phyloP scores from a whole-genome alignment of 2,888 invertebrate species.

The Drosophila greeni region DNA sequence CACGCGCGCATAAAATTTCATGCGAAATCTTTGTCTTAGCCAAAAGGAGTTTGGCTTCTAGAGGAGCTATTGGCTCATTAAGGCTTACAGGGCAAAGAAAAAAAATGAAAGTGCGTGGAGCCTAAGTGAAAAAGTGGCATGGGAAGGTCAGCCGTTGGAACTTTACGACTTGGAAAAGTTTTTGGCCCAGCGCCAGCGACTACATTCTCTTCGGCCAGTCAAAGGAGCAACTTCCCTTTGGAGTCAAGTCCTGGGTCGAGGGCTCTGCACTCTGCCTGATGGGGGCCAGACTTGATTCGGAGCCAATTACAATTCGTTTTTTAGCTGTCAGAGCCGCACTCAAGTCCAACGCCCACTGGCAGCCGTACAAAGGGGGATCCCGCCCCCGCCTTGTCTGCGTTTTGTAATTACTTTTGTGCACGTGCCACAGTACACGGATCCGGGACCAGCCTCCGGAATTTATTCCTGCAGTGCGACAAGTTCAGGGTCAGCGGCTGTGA shows the following conservation, averaged over 20 bases:
- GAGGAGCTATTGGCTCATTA: slow-evolving; percentile 31
- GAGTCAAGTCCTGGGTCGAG: slow-evolving; percentile 37
- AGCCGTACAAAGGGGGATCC: slow-evolving; percentile 19
- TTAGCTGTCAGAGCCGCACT: slow-evolving; percentile 38
- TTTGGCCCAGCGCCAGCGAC: slow-evolving; percentile 34
- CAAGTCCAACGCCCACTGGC: slow-evolving; percentile 39
- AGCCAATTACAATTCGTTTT: slow-evolving; percentile 66
- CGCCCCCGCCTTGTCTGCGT: slow-evolving; percentile 51
- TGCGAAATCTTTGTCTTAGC: slow-evolving; percentile 42
- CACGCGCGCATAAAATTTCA: slow-evolving; percentile 70
- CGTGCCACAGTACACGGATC: slow-evolving; percentile 53
- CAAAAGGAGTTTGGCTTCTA: slow-evolving; percentile 22
- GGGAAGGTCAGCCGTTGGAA: slow-evolving; percentile 45
- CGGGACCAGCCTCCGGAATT: slow-evolving; percentile 34
- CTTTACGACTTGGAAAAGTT: slow-evolving; percentile 60
- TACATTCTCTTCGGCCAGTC: slow-evolving; percentile 21
- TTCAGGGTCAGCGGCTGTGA: slow-evolving; percentile 58
- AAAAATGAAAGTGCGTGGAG: slow-evolving; percentile 36
- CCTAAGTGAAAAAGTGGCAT: slow-evolving; percentile 17
- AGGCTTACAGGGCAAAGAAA: slow-evolving; percentile 5
- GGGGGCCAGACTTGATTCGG: slow-evolving; percentile 26
- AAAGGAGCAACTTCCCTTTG: slow-evolving; percentile 26
- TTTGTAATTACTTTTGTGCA: slow-evolving; percentile 71
- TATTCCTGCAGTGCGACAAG: slow-evolving; percentile 37
- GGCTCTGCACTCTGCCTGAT: slow-evolving; percentile 8